These are phyloP conservation scores for Typhlichthys eigenmanni DNA, from an alignment of 2,797 vertebrate genomes.

Conservation along the genomic window DNA sequence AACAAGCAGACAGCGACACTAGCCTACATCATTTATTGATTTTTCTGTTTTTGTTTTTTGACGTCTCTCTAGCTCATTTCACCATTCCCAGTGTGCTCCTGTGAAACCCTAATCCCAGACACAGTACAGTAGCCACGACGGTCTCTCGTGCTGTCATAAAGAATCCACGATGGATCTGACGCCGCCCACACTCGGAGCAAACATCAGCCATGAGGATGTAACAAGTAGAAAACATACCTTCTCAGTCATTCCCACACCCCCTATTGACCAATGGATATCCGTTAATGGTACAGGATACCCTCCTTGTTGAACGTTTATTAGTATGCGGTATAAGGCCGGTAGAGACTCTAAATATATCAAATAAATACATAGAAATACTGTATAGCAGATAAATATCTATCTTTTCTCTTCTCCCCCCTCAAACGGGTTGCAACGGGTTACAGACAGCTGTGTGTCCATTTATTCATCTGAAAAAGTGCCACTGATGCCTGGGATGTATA, in stretches of 20 bases:
- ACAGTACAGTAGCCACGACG: constrained; percentile 33
- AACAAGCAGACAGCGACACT: constrained; percentile 12
- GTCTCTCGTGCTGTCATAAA: constrained; percentile 42
- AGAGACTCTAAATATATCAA: constrained; percentile 65
- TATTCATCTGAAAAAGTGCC: constrained; percentile 69
- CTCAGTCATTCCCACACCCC: constrained; percentile 29
- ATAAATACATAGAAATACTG: constrained; percentile 50
- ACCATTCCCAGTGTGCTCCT: constrained; percentile 40
- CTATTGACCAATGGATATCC: constrained; percentile 47
- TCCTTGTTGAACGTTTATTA: constrained; percentile 50
- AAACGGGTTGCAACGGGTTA: constrained; percentile 61
- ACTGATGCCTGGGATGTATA: constrained; percentile 61
- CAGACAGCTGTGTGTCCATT: constrained; percentile 59
- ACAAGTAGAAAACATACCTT: constrained; percentile 36
- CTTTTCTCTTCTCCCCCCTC: constrained; percentile 49
- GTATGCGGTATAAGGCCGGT: constrained; percentile 68
- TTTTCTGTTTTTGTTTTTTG: constrained; percentile 13
- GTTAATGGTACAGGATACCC: constrained; percentile 61
- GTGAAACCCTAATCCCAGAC: constrained; percentile 44
- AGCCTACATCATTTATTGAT: constrained; percentile 23
- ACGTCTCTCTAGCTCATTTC: constrained; percentile 46
- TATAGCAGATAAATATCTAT: constrained; percentile 55
- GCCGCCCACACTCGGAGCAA: constrained; percentile 53
- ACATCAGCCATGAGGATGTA: constrained; percentile 63
- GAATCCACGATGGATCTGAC: constrained; percentile 36